Base-by-base conservation (phyloP, 2,888 invertebrate species). In the Mesodorylaimus sp. region DNA sequence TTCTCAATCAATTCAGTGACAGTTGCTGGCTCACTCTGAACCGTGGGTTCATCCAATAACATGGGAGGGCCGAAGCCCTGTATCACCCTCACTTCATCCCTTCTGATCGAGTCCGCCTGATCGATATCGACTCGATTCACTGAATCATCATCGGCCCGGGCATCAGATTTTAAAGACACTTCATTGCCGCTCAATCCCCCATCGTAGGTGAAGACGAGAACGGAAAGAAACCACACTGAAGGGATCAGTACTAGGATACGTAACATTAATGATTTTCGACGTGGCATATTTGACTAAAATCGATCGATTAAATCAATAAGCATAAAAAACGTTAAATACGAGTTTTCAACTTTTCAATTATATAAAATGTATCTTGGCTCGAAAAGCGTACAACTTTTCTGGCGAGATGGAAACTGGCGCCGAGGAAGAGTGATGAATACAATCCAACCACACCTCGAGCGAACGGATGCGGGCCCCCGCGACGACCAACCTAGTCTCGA, bases 181-280 rank as follows among this genome's bases (percentile, higher is more conserved):
- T n/a, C n/a, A 36, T 42, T 36, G 3, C 45, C 21, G 23, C 47
- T 13, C 3, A 10, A 42, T 2, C 23, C n/a, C 24, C 54, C 56
- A n/a, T 57, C 54, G 24, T 57, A 53, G 19, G 61, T 57, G 50
- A 60, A 59, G 47, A 58, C 57, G 39, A 63, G 57, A 21, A 62
- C 53, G 7, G 61, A 57, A 23, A 57, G 55, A 24, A 63, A 53
- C 63, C 63, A 63, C 10, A 61, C 52, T 7, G 61, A 55, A 16
- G 63, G 63, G 21, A 63, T 55, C 29, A 63, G 50, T 27, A 63
- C 52, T 7, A 63, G 49, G 32, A 62, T 24, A 50, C 60, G 59
- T 45, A 61, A 24, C 27, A 49, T 26, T 7, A 41, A 38, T 2
- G 51, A 42, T 19, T 47, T 47, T 24, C 53, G 47, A 2, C 53